Base-by-base conservation (phyloP, 2,113 vertebrate species). In the Phasianus colchicus region DNA sequence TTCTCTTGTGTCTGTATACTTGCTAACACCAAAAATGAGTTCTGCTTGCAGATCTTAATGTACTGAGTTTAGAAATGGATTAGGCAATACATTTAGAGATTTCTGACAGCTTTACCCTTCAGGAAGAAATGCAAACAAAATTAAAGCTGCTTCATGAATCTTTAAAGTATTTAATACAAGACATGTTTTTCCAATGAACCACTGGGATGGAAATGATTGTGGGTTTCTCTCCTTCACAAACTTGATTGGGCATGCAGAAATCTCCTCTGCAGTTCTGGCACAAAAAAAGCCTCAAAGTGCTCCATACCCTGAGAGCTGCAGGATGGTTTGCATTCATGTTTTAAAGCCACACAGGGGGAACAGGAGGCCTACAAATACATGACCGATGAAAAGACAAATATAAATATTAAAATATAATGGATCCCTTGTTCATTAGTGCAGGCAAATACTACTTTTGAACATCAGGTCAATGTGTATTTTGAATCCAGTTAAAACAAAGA, bases 71-170 rank as follows among this genome's bases (percentile, higher is more conserved):
- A 83, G 85, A 95, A 94, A 97, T 40, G 88, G 93, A 97, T 96
- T 96, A 97, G 78, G 90, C 93, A 96, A 97, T 75, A 95, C 90
- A 85, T 90, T 97, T 94, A 90, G 90, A 96, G 91, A 93, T 96
- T 95, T 96, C 64, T 95, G 96, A 91, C 86, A 96, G 90, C 84
- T 95, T 93, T 96, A 87, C 90, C 95, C 94, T 97, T 95, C 94
- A 96, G 95, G 89, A 95, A 95, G 91, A 95, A 97, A 95, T 65
- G 92, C 89, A 96, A 93, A 96, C 83, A 91, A 95, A 96, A 97
- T 95, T 96, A 96, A 96, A 95, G 94, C 95, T 74, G 91, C 96
- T 95, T 97, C 96, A 95, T 95, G 94, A 96, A 97, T 97, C 93
- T 96, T 97, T 97, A 84, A 97, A 95, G 80, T 92, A 93, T 91